phyloP scores from a whole-genome alignment of 2,888 invertebrate species.

The Cosmopolites sordidus region DNA sequence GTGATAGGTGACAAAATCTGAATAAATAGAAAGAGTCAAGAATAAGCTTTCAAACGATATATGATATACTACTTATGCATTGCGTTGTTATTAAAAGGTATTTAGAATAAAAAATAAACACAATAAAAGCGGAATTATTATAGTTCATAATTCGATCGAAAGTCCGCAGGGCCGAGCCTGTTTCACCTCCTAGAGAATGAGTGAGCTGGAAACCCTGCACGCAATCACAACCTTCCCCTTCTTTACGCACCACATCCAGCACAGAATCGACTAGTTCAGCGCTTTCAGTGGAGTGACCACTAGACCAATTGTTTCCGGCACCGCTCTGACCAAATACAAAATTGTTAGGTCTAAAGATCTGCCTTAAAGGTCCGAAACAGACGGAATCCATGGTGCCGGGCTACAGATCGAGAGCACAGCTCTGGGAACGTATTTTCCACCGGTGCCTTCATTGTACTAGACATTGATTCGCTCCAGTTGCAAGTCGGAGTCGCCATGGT shows the following conservation, averaged over 20 bases:
- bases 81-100: too few relatives aligned
- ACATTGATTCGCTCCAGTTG: conserved; percentile 93
- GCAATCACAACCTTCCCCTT: conserved; percentile 88
- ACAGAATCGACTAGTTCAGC: conserved; percentile 83
- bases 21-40: too few relatives aligned
- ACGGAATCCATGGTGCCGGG: conserved; percentile 98
- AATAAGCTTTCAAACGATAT: too few relatives aligned
- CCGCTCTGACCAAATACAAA: conserved; percentile 88
- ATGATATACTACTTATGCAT: too few relatives aligned
- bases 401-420: conserved; percentile 89
- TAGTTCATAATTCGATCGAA: conserved; percentile 96
- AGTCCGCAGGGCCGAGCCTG: conserved; percentile 95
- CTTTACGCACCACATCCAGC: conserved; percentile 77
- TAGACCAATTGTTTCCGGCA: conserved; percentile 83
- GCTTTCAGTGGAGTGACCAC: conserved; percentile 91
- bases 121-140: too few relatives aligned
- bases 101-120: too few relatives aligned
- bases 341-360: conserved; percentile 92
- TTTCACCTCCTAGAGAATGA: conserved; percentile 93
- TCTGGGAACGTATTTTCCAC: conserved; percentile 89
- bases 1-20: too few relatives aligned
- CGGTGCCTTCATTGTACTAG: conserved; percentile 91
- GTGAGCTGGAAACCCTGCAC: conserved; percentile 91
- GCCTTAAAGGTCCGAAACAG: conserved; percentile 87
- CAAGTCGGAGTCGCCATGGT: conserved; percentile 85